Percentiles rank a stretch among this genome's conserved stretches.
These are phyloP conservation scores for Diorhabda sublineata DNA, from an alignment of 1,140 invertebrate species.

Conservation along the genomic window DNA sequence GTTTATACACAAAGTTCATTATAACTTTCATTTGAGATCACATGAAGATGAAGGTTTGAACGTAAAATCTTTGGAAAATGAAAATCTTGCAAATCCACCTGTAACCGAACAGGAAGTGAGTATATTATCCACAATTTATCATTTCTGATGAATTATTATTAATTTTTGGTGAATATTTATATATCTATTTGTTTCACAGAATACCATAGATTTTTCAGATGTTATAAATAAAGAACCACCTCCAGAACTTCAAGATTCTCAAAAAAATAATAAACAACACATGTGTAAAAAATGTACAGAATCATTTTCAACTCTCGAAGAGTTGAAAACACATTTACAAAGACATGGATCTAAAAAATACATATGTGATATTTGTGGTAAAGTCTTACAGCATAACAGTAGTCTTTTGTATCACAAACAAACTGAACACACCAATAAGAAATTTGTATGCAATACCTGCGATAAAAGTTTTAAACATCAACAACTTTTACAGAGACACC, in stretches of 20 bases:
- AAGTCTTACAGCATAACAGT: constrained; percentile 60
- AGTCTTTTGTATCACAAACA: constrained; percentile 68
- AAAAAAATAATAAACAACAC: neutral
- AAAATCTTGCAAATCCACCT: neutral
- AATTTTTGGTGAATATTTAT: no score
- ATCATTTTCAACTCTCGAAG: constrained; percentile 44
- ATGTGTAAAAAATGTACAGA: constrained; percentile 56
- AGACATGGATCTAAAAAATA: constrained; percentile 33
- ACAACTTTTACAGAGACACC: constrained; percentile 56
- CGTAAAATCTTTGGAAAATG: neutral
- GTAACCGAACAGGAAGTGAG: neutral
- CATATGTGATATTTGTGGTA: constrained; percentile 66
- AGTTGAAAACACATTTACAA: neutral
- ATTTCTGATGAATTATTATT: no score
- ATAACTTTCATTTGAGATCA: constrained; percentile 39
- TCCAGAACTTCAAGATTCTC: no score
- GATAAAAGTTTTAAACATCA: constrained; percentile 65
- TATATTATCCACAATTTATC: no score
- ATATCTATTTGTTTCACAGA: no score
- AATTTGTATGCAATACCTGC: constrained; percentile 67
- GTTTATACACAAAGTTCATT: constrained; percentile 54
- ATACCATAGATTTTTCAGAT: no score
- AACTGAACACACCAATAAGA: constrained; percentile 61
- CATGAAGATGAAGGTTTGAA: constrained; percentile 42
- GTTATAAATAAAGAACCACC: no score